Evolutionary conservation across 2,797 vertebrate species (phyloP), one percentile per base, ranked within the genome.

Genomic region (Galaxias olidus): DNA sequence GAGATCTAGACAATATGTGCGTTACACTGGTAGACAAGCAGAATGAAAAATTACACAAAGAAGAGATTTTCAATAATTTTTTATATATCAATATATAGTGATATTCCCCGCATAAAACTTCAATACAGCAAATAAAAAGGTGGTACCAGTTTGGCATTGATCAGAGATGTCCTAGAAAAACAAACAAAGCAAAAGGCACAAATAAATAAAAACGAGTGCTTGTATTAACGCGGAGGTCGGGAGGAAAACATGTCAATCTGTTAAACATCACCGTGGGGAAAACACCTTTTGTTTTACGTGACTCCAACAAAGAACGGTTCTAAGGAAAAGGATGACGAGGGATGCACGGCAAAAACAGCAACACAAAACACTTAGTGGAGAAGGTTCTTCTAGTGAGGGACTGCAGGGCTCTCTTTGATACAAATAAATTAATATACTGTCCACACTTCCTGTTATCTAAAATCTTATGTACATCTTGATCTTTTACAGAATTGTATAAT

Each of bases 31-130:
- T n/a, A 42, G 46, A 61, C 43, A 41, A 54, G 10, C 19, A 17
- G 18, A 42, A 40, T 57, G 63, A 48, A 8, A 69, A 58, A 62
- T 20, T 4, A 45, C 17, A 57, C 10, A 48, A 12, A 40, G 47
- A 51, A 45, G 51, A 51, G 72, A 6, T 75, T 89, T 88, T 82
- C 68, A 68, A 53, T 79, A 69, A 50, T 46, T 79, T 85, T 92
- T 92, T 91, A 91, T 91, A 86, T 91, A 90, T 69, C 86, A 91
- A 92, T 91, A 89, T 90, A 91, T 84, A 91, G 85, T 88, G 83
- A 91, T 88, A 88, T 90, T 85, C 73, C 89, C 87, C n/a, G n/a
- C n/a, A 79, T 84, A 68, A 61, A 68, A 84, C 82, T 83, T 70
- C 72, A 74, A 83, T 83, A 90, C 82, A 88, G 13, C 69, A 87